Evolutionary conservation across 92 coral and sea anemone species (phyloP).

Genomic region (Parazoanthus darwini): DNA sequence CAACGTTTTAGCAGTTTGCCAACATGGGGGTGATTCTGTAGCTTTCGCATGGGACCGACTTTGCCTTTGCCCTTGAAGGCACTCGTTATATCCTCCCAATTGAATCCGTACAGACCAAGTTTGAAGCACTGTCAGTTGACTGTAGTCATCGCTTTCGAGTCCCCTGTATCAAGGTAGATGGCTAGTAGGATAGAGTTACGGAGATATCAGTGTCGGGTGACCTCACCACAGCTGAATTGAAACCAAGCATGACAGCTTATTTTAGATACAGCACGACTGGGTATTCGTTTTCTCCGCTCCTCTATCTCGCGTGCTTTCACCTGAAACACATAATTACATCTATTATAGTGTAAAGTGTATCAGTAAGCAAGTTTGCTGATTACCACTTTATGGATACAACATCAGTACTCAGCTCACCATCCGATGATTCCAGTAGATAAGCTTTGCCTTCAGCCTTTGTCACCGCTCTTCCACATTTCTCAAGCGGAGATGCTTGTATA

Average conservation of each 20-base stretch:
- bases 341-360: not conserved
- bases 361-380: not conserved
- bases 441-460: too few species aligned
- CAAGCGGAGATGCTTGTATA: too few species aligned
- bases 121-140: constrained; percentile 23
- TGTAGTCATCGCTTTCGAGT: constrained; percentile 25
- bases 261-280: constrained; percentile 41
- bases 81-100: constrained; percentile 64
- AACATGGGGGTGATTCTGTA: constrained; percentile 29
- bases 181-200: constrained; percentile 48
- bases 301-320: not conserved
- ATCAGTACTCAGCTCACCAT: constrained; percentile 34
- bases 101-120: constrained; percentile 62
- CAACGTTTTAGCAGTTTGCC: too few species aligned
- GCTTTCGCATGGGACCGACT: constrained; percentile 53
- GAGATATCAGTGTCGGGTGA: constrained; percentile 66
- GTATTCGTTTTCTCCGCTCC: too few species aligned
- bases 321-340: too few species aligned
- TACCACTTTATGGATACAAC: too few species aligned
- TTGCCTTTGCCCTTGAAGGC: constrained; percentile 72
- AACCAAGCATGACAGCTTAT: constrained; percentile 50
- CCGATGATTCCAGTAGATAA: too few species aligned
- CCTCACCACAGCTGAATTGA: constrained; percentile 60
- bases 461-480: too few species aligned
- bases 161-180: constrained; percentile 54